Base-by-base conservation (phyloP, 2,113 vertebrate genomes). In the Carlito syrichta region DNA sequence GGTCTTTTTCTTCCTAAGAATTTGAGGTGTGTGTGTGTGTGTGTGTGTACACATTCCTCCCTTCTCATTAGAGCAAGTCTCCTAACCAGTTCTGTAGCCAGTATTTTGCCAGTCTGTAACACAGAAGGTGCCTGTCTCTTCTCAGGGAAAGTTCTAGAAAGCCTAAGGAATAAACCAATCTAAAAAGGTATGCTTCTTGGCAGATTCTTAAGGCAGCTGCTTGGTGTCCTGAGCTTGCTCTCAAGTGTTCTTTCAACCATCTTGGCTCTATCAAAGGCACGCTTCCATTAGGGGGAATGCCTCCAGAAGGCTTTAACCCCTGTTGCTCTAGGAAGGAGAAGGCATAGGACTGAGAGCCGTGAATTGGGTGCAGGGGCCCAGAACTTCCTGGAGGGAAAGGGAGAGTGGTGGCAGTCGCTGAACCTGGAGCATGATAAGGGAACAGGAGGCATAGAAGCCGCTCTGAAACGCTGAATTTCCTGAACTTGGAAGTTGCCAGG, bases 111-210 rank as follows among this genome's bases (percentile, higher is more conserved):
- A 73, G 50, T 79, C 52, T 89, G 16, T 78, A 83, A 22, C 19
- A 35, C 56, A 45, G 87, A 91, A 32, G 45, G 87, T 77, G 32
- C 58, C 19, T 79, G 16, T 73, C 11, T 60, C 50, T 94, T 78
- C 68, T 66, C 63, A 88, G 43, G 8, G 0, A 82, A 5, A 56
- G 13, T 56, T 94, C 52, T 86, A 60, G 63, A 89, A 95, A 96
- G 52, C n/a, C 35, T 19, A 60, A 85, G 43, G 81, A 89, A 45
- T 91, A 89, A 77, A 63, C 3, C 48, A 48, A 22, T 71, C 52
- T 92, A 54, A 79, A 89, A 93, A 77, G 74, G 32, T 83, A 76
- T 91, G 32, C 86, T 87, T 86, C 54, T 60, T 82, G 84, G 54
- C 14, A 32, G 25, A 88, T 90, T 77, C 35, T 71, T 74, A 30